phyloP scores from a whole-genome alignment of 2,113 vertebrate genomes.

The Riparia riparia region DNA sequence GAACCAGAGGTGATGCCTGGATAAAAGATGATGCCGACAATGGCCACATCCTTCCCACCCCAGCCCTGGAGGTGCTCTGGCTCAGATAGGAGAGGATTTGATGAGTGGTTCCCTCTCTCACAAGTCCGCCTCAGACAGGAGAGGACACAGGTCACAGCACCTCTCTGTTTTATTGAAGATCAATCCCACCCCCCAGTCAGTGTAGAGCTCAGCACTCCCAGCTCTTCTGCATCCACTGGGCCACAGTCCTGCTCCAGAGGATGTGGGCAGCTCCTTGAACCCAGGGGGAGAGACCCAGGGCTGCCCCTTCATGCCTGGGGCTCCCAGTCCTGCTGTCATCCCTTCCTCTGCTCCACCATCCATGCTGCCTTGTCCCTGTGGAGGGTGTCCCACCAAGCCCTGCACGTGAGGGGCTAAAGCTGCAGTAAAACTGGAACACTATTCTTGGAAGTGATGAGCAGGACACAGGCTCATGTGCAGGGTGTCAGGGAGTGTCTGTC shows the following conservation, averaged over 20 bases:
- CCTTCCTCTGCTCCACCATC: not conserved
- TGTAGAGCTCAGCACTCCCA: not conserved
- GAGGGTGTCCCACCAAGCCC: not conserved
- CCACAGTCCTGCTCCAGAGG: not conserved
- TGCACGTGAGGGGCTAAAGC: not conserved
- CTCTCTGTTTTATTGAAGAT: slow-evolving; percentile 67
- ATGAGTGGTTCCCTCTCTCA: not conserved
- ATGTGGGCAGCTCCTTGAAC: not conserved
- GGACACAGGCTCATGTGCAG: fast-evolving
- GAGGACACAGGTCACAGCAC: slow-evolving; percentile 43
- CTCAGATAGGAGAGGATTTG: not conserved
- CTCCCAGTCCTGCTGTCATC: not conserved
- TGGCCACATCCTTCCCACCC: not conserved
- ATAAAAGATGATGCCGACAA: not conserved
- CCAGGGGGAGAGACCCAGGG: not conserved
- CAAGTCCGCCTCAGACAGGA: not conserved
- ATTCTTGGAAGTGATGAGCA: not conserved
- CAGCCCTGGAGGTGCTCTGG: not conserved
- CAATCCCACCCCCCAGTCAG: not conserved
- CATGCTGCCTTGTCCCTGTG: not conserved
- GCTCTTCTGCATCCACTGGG: not conserved
- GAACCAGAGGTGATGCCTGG: not conserved
- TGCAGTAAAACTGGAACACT: not conserved
- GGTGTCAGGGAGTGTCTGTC: not conserved
- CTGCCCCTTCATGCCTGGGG: not conserved